Percentiles rank a stretch among this genome's conserved stretches.
Conservation (phyloP, 23 tunicate genomes). For the Halocynthia aurantium region DNA sequence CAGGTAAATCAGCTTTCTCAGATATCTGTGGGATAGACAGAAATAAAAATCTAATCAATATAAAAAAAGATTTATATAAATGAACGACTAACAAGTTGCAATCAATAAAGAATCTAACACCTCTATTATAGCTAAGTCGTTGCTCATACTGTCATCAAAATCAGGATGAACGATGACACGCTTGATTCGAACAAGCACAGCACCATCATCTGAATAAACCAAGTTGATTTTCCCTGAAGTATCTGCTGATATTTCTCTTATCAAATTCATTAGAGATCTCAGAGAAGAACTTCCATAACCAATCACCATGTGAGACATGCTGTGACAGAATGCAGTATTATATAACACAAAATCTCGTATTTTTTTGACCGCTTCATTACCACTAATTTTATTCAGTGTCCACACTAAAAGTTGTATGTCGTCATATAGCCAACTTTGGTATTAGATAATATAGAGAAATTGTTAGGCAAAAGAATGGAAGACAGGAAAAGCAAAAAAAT, state of each 20-base stretch:
- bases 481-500: no score
- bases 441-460: not conserved
- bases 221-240: not conserved
- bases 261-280: constrained; percentile 20
- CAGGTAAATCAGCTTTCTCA: not conserved
- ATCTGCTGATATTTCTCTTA: not conserved
- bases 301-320: constrained; percentile 7
- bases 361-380: no score
- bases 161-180: constrained; percentile 30
- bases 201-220: constrained; percentile 3
- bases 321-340: not conserved
- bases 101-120: not conserved
- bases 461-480: no score
- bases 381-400: no score
- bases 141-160: constrained; percentile 22
- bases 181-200: constrained; percentile 3
- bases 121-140: constrained; percentile 42
- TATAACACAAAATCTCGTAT: no score
- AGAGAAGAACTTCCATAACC: constrained; percentile 29
- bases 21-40: not conserved
- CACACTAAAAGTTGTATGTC: not conserved
- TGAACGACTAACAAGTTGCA: no score
- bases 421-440: not conserved
- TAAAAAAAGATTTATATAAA: no score
- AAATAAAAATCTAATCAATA: no score